A percentile compares a stretch with the other conserved stretches of the same genome.
phyloP scores from a whole-genome alignment of 2,888 invertebrate genomes.

The Mechanitis messenoides region DNA sequence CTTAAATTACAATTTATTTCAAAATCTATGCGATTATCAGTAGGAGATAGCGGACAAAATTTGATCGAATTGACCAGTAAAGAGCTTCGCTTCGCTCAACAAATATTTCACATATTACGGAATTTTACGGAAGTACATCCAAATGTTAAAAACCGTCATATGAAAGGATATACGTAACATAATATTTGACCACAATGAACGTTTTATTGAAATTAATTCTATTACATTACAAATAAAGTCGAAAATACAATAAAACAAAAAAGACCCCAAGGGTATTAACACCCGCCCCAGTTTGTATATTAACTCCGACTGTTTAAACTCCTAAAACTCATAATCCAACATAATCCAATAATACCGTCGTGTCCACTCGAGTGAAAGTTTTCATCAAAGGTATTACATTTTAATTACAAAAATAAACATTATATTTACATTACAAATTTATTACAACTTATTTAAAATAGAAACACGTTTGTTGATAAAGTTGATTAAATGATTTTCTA shows the following conservation, averaged over 20 bases:
- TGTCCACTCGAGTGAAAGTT: slow-evolving; percentile 49
- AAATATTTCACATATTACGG: not conserved
- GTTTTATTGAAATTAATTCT: slow-evolving; percentile 30
- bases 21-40: too few relatives aligned
- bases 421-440: not conserved
- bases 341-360: slow-evolving; percentile 65
- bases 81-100: too few relatives aligned
- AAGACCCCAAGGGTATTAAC: slow-evolving; percentile 31
- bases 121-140: slow-evolving; percentile 6
- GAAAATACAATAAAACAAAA: slow-evolving; percentile 24
- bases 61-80: too few relatives aligned
- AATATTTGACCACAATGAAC: slow-evolving; percentile 4
- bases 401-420: slow-evolving; percentile 23
- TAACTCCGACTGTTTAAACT: slow-evolving; percentile 57
- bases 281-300: slow-evolving; percentile 54
- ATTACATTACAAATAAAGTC: slow-evolving; percentile 28
- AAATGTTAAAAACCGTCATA: slow-evolving; percentile 18
- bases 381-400: slow-evolving; percentile 25
- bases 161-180: slow-evolving; percentile 13
- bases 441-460: too few relatives aligned
- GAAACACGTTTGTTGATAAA: too few relatives aligned
- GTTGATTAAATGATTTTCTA: too few relatives aligned
- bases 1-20: too few relatives aligned
- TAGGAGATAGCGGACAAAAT: too few relatives aligned
- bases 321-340: slow-evolving; percentile 68